Evolutionary conservation across 2,797 vertebrate genomes (phyloP).

Genomic region (Apodemus agrarius): DNA sequence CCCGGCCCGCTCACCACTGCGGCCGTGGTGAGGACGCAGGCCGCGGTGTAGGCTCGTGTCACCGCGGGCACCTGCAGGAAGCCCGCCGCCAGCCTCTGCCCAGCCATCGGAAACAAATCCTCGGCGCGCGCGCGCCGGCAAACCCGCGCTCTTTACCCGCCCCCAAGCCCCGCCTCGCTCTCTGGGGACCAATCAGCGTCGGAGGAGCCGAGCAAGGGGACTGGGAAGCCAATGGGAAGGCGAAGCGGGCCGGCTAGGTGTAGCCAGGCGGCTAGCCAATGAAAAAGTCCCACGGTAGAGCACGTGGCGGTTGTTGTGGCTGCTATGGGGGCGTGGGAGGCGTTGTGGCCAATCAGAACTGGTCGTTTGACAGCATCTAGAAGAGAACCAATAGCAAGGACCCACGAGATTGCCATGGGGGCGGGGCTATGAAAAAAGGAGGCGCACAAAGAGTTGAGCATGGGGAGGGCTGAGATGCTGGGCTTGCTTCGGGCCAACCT

Average conservation of each 20-base stretch:
- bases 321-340: not conserved
- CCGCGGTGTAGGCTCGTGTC: constrained; percentile 88
- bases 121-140: not conserved
- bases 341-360: not conserved
- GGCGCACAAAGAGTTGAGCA: accelerated
- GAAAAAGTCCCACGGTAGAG: constrained; percentile 3
- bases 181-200: not conserved
- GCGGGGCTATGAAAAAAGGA: not conserved
- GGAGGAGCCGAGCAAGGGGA: not conserved
- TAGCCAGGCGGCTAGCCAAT: constrained; percentile 1
- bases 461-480: not conserved
- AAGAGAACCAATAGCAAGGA: not conserved
- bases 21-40: constrained; percentile 89
- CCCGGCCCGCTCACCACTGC: constrained; percentile 79
- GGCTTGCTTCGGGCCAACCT: not conserved
- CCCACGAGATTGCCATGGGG: not conserved
- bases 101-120: constrained; percentile 76
- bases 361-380: not conserved
- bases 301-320: constrained; percentile 71
- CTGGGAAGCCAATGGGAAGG: constrained; percentile 9
- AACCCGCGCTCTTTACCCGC: not conserved
- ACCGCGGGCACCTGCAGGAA: constrained; percentile 89
- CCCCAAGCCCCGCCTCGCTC: not conserved
- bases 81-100: constrained; percentile 82
- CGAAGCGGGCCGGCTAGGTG: not conserved